Percentiles rank a stretch among this genome's conserved stretches.
Conservation (phyloP, 2,888 invertebrate genomes). For the Parnassius smintheus region DNA sequence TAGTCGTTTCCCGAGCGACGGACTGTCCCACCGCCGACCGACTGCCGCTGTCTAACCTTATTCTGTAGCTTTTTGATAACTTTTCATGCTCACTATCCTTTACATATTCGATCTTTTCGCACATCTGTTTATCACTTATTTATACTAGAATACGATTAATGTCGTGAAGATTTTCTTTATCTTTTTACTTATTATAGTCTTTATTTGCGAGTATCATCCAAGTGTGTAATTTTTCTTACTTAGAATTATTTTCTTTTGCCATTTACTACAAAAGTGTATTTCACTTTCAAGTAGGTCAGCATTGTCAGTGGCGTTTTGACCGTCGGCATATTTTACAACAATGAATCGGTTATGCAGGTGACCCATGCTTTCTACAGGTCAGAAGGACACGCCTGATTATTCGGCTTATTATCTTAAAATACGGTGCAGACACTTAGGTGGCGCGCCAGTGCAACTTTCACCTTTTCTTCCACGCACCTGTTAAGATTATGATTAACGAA, state of each 20-base stretch:
- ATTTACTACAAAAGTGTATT: constrained; percentile 40
- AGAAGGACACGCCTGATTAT: constrained; percentile 49
- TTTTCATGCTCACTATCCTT: constrained; percentile 31
- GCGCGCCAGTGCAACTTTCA: constrained; percentile 39
- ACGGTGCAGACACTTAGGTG: constrained; percentile 28
- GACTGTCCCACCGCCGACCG: constrained; percentile 34
- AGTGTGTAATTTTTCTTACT: constrained; percentile 12
- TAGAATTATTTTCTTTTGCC: constrained; percentile 11
- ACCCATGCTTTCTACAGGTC: constrained; percentile 56
- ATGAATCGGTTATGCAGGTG: constrained; percentile 55
- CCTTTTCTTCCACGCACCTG: constrained; percentile 26
- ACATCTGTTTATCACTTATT: constrained; percentile 30
- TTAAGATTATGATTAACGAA: constrained; percentile 12
- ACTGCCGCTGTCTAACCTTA: constrained; percentile 31
- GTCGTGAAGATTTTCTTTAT: constrained; percentile 6
- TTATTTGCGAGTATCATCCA: constrained; percentile 1
- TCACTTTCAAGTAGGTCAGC: constrained; percentile 50
- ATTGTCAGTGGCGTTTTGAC: constrained; percentile 37
- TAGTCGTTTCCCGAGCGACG: constrained; percentile 26
- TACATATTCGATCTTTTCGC: constrained; percentile 32
- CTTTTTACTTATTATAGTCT: background rate
- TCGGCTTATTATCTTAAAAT: constrained; percentile 40
- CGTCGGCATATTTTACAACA: constrained; percentile 47
- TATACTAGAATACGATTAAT: constrained; percentile 12
- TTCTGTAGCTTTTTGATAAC: constrained; percentile 31